Evolutionary conservation across 1,140 invertebrate species (phyloP), one percentile per base, ranked within the genome.

Genomic region (Megalopta genalis): DNA sequence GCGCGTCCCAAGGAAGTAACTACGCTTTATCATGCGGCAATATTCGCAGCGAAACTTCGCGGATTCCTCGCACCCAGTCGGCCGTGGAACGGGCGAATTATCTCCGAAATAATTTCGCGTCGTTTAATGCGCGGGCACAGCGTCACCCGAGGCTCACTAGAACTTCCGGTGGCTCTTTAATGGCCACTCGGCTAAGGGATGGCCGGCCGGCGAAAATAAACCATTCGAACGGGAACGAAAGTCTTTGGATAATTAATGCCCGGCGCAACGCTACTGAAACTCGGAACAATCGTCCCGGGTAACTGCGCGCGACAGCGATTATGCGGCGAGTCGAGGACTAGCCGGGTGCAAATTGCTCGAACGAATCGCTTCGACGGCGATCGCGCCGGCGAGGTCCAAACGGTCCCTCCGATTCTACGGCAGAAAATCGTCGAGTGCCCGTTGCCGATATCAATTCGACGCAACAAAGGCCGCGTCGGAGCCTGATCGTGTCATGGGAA

Each of bases 31-130:
- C 73, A 67, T 57, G 80, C 16, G 62, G 8, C 62, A 54, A 74
- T 74, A 66, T 74, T 74, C 72, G 5, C 62, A 27, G 7, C 16
- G 46, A 74, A 69, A 70, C 27, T 77, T 71, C 3, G 23, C 9
- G 2, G 63, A 62, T 21, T 70, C 59, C 7, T 0, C 5, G 18
- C 37, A 2, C 12, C 12, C 49, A n/a, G 80, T n/a, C 32, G 52
- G 46, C n/a, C 27, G 21, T 14, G 27, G 62, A 39, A 62, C 76
- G 77, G 66, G 78, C 69, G 72, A 72, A 84, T 74, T 63, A 70
- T 71, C 32, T 14, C 54, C 69, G 84, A 84, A 84, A 85, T 84
- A 84, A 85, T 84, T 75, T 57, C 78, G 63, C 21, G 78, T 77
- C 78, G 77, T 81, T 81, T 73, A 83, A 81, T 83, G 69, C 73